Base-by-base conservation (phyloP, 2,888 invertebrate species). In the Orchesellides sinensis region DNA sequence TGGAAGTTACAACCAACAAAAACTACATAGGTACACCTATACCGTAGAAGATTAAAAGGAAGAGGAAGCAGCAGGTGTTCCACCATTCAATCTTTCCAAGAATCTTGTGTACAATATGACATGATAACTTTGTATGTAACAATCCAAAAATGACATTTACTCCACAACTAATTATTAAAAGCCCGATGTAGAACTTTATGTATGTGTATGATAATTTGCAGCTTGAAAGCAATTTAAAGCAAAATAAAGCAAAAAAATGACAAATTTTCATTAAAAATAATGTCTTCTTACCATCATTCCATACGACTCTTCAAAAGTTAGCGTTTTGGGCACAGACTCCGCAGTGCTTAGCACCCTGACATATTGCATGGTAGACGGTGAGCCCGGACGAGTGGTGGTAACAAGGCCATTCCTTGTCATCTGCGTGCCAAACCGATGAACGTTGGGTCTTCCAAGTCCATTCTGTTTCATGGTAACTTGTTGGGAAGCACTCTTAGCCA, bases 31-130 rank as follows among this genome's bases (percentile, higher is more conserved):
- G 29, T 49, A 10, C 49, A n/a, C 47, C 14, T 45, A 27, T 8
- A 23, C 40, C 14, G 40, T 40, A n/a, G 61, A 61, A 78, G 66
- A 78, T 69, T 69, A 78, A 79, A 79, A 79, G 70, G 79, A 63
- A 79, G n/a, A n/a, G 79, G 79, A 79, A 70, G 79, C 79, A 79
- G 79, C 79, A 79, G 79, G 79, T 79, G 79, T 79, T 61, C 70
- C 65, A 47, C 47, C 45, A 63, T 75, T 66, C 75, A 35, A 75
- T 75, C 66, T 45, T 49, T 49, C 68, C 21, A 49, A 59, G 68
- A 68, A 59, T 56, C 65, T 59, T 59, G 45, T 72, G 72, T 59
- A 47, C 72, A 40, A 72, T 59, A 72, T 72, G 59, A 72, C 27
- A 10, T 3, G 21, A 25, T 35, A 6, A 12, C n/a, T 21, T 19